A percentile compares a stretch with the other conserved stretches of the same genome.
These are phyloP conservation scores for Brachionichthys hirsutus DNA, from an alignment of 2,113 vertebrate species.

Conservation along the genomic window DNA sequence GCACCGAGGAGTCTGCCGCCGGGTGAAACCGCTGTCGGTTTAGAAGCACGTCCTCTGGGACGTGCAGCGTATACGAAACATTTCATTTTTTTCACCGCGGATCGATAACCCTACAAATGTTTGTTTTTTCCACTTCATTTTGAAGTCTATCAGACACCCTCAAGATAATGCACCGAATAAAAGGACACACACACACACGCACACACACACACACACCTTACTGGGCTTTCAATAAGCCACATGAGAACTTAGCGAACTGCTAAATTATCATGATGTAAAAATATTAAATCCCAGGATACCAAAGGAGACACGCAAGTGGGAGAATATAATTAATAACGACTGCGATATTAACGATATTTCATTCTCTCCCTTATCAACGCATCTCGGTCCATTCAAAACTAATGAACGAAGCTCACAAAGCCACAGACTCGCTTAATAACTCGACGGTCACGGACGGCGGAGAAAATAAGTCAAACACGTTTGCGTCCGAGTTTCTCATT, in stretches of 20 bases:
- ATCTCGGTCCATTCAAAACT: constrained; percentile 37
- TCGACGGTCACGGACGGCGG: constrained; percentile 3
- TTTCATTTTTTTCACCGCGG: neutral
- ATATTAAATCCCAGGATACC: neutral
- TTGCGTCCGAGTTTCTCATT: constrained; percentile 35
- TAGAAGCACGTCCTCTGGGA: constrained; percentile 5
- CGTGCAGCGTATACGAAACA: constrained; percentile 1
- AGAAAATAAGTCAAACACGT: constrained; percentile 24
- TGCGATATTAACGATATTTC: constrained; percentile 19
- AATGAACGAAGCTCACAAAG: constrained; percentile 52
- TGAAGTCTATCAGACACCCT: neutral
- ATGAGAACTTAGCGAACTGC: neutral
- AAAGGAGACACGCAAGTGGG: constrained; percentile 17
- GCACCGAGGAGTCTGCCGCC: constrained; percentile 7
- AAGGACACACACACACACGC: no score
- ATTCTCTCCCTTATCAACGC: constrained; percentile 26
- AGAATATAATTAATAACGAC: constrained; percentile 30
- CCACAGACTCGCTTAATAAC: constrained; percentile 35
- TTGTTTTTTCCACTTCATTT: no score
- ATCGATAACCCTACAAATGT: no score
- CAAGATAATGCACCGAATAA: no score
- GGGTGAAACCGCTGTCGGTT: constrained; percentile 17
- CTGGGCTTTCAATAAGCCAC: neutral
- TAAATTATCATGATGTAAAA: constrained; percentile 2
- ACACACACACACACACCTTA: no score